Base-by-base conservation (phyloP, 2,888 invertebrate genomes). In the Spicauda simplicius region DNA sequence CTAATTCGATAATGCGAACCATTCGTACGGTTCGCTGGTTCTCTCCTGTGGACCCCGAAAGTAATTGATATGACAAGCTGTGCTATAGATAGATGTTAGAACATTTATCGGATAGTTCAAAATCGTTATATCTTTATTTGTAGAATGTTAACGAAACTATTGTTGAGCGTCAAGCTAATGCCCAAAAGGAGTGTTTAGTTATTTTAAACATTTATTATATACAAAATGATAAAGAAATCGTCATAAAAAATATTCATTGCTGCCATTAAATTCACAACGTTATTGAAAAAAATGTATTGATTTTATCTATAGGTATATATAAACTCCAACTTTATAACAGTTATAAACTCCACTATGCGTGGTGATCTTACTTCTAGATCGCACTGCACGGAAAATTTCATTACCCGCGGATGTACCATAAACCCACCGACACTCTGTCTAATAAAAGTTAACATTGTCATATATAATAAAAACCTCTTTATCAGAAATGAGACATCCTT, bases 1-100 rank as follows among this genome's bases (percentile, higher is more conserved):
- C 86, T 91, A 90, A 91, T 90, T 88, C 88, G 83, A 89, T 90
- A 89, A 91, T 86, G 82, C 81, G 82, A 82, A 77, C 80, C 77
- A 78, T 81, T 85, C 80, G 83, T 79, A 78, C 83, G 80, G 80
- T 83, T 80, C 82, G 87, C 79, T 84, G 82, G 79, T 79, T 84
- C 81, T 75, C 76, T 80, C 73, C 77, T 74, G 72, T 69, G 74
- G 71, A 72, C 72, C 69, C 72, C 72, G 63, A 70, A 72, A 72
- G 73, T 70, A 70, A 74, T 76, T 70, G 70, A 69, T 73, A 72
- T 72, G 71, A 72, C 72, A 73, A 72, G 70, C 74, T 74, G 61
- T 67, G 60, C 48, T 60, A n/a, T 25, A 11, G 18, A 0, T 57
- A 57, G 73, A 71, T 64, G 12, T 25, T 54, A 45, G 54, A 53